These are phyloP conservation scores for Odontamblyopus lacepedii DNA, from an alignment of 2,797 vertebrate genomes.

Conservation along the genomic window DNA sequence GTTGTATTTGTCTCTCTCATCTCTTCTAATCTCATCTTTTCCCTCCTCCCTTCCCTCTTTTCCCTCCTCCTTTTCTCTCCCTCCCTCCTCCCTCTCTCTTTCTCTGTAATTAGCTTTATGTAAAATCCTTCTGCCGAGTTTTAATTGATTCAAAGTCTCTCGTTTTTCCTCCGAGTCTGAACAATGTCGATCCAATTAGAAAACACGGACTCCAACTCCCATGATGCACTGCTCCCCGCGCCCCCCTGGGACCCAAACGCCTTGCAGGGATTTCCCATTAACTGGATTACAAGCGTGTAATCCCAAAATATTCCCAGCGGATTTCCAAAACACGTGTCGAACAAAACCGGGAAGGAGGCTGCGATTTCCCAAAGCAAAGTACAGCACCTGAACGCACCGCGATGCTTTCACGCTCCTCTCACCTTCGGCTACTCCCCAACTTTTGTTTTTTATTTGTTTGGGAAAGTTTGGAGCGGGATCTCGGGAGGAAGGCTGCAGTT, in stretches of 20 bases:
- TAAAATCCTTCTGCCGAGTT: constrained; percentile 57
- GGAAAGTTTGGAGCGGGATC: background rate
- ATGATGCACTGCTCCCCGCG: constrained; percentile 42
- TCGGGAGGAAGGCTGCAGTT: background rate
- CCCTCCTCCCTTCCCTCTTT: no score
- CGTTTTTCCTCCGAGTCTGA: constrained; percentile 43
- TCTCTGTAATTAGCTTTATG: constrained; percentile 81
- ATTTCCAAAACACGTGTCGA: constrained; percentile 76
- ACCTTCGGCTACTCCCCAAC: background rate
- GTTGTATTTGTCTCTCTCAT: no score
- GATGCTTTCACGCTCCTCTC: background rate
- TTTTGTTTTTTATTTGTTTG: background rate
- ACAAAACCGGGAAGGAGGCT: constrained; percentile 10
- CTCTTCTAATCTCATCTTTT: no score
- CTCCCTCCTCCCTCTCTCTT: no score
- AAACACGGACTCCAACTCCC: constrained; percentile 63
- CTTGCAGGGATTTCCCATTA: constrained; percentile 92
- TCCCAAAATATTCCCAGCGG: constrained; percentile 85
- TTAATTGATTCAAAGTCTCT: constrained; percentile 66
- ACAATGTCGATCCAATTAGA: constrained; percentile 70
- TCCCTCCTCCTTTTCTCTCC: background rate
- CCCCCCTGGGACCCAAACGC: constrained; percentile 60
- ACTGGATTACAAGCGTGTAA: constrained; percentile 95
- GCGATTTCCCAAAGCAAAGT: constrained; percentile 46
- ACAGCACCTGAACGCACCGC: constrained; percentile 40